A percentile compares a stretch with the other conserved stretches of the same genome.
These are phyloP conservation scores for Bruchidius siliquastri DNA, from an alignment of 2,888 invertebrate species.

Conservation along the genomic window DNA sequence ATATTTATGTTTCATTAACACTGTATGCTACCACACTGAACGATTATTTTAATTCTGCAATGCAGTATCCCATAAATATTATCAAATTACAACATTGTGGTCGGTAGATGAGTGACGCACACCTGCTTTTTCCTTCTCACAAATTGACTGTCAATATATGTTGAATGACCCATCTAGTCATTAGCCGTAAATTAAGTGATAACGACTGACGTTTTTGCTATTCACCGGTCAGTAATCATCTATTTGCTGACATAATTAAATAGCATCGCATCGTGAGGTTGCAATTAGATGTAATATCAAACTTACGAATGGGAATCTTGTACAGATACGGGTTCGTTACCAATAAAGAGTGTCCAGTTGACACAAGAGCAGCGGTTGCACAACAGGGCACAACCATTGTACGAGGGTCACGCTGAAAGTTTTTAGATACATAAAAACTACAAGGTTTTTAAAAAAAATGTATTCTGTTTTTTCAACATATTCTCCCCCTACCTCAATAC, in stretches of 20 bases:
- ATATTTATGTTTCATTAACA: not conserved
- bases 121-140: not conserved
- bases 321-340: too few species aligned
- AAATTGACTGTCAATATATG: not conserved
- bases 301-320: not conserved
- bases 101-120: not conserved
- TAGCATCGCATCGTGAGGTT: not conserved
- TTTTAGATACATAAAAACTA: too few species aligned
- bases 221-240: not conserved
- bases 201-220: not conserved
- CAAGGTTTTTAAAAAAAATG: too few species aligned
- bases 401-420: too few species aligned
- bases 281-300: not conserved
- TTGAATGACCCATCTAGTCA: not conserved
- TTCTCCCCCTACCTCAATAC: too few species aligned
- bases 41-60: not conserved
- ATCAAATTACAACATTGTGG: not conserved
- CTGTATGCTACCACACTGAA: not conserved
- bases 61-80: not conserved
- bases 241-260: not conserved
- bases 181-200: not conserved
- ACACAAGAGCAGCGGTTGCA: too few species aligned
- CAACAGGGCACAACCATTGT: too few species aligned
- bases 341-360: too few species aligned
- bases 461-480: too few species aligned